Base-by-base conservation (phyloP, 2,888 invertebrate species). In the Xylota segnis region DNA sequence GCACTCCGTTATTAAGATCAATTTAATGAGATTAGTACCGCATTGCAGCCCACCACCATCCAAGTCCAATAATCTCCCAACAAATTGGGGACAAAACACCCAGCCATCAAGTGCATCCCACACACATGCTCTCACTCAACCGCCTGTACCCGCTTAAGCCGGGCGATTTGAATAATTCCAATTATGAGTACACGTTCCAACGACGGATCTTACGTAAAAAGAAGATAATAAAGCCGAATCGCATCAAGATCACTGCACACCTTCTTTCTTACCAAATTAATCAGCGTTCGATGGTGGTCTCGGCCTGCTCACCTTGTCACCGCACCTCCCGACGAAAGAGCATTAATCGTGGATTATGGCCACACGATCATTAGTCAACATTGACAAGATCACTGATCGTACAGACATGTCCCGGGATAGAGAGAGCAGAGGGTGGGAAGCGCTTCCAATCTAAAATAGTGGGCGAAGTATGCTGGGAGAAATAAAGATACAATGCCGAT, bases 11-110 rank as follows among this genome's bases (percentile, higher is more conserved):
- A 79, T 81, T 70, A 84, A 79, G 79, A 81, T 81, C 75, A 79
- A 79, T 84, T 79, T 54, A 84, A 75, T 71, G 16, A 50, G 74
- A 75, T 79, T 79, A 68, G 45, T 56, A 43, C 37, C 56, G 56
- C 63, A 40, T 47, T 63, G 23, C 70, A 70, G 72, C 74, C 74
- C 79, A 79, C 79, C 40, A 76, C n/a, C 47, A 37, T 32, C 32
- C 32, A 37, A 52, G 23, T 6, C 4, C 14, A n/a, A 66, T 43
- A 61, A 81, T 82, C 68, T 54, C 6, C 50, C 61, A 84, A 84
- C 81, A 84, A 84, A 81, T 84, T 84, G 75, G 70, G 54, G 70
- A 84, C 84, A 79, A 79, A 71, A 61, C 59, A 27, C 34, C 40
- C 34, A 50, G 47, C 68, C 16, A 74, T 70, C 70, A 40, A 78